Evolutionary conservation across 2,797 vertebrate genomes (phyloP).

Genomic region (Esox masquinongy): DNA sequence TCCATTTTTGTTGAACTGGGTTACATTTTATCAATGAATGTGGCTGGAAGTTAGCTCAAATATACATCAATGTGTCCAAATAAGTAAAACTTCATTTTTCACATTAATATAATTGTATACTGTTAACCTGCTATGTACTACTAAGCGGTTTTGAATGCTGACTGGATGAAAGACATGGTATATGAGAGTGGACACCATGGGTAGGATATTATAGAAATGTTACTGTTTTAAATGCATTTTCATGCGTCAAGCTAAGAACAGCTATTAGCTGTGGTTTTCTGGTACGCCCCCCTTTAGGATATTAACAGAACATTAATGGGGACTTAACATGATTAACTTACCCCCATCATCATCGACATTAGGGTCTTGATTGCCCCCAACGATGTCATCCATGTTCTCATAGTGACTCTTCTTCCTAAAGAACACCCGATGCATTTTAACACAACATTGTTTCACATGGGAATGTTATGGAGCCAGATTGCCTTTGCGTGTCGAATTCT

Average conservation of each 20-base stretch:
- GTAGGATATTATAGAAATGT: too few relatives aligned
- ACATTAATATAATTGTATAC: too few relatives aligned
- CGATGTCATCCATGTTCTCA: constrained; percentile 82
- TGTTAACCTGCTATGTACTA: too few relatives aligned
- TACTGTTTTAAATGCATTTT: too few relatives aligned
- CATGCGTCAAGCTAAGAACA: too few relatives aligned
- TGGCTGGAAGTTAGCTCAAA: too few relatives aligned
- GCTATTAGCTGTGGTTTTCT: too few relatives aligned
- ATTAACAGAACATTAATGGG: not conserved
- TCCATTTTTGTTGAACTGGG: too few relatives aligned
- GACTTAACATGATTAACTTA: constrained; percentile 36
- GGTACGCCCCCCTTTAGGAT: not conserved
- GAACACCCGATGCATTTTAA: not conserved
- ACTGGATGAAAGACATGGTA: too few relatives aligned
- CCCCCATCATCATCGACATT: constrained; percentile 80
- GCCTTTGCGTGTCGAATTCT: not conserved
- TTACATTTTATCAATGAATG: too few relatives aligned
- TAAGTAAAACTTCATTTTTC: too few relatives aligned
- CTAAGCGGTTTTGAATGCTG: not conserved
- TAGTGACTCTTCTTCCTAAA: constrained; percentile 83
- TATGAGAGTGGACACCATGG: not conserved
- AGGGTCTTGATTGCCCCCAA: constrained; percentile 81
- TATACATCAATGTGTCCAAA: too few relatives aligned
- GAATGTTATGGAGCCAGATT: not conserved
- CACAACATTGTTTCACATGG: not conserved